phyloP scores from a whole-genome alignment of 53 echinoderm and acorn worm genomes.

The Astropecten irregularis region DNA sequence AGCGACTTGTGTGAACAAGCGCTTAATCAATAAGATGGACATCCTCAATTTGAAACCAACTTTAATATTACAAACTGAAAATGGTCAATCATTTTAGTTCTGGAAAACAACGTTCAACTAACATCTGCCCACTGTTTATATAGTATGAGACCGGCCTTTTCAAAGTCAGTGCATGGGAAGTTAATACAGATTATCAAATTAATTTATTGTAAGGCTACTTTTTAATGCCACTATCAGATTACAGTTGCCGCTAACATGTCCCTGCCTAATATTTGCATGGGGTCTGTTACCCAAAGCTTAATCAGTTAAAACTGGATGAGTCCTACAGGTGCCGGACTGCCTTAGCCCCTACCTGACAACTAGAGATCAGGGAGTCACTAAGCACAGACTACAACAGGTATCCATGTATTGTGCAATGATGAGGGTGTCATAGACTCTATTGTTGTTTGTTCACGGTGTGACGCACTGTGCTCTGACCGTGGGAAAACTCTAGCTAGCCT shows the following conservation, averaged over 20 bases:
- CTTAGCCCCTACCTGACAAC: slow-evolving; percentile 8
- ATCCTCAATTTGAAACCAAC: too few relatives aligned
- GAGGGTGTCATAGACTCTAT: slow-evolving; percentile 37
- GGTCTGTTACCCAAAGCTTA: too few relatives aligned
- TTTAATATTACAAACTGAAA: too few relatives aligned
- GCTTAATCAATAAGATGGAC: too few relatives aligned
- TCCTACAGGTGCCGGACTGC: background rate
- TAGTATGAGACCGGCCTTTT: too few relatives aligned
- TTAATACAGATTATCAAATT: slow-evolving; percentile 42
- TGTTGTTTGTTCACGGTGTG: slow-evolving; percentile 49
- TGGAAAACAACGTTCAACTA: too few relatives aligned
- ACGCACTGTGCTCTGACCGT: slow-evolving; percentile 26
- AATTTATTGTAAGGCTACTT: slow-evolving; percentile 16
- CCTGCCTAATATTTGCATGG: too few relatives aligned
- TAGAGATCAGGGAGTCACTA: slow-evolving; percentile 22
- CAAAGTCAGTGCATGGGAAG: too few relatives aligned
- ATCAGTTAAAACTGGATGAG: background rate
- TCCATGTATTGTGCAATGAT: slow-evolving; percentile 27
- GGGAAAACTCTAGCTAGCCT: slow-evolving; percentile 25
- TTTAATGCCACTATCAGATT: background rate
- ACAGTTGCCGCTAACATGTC: too few relatives aligned
- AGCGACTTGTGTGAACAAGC: too few relatives aligned
- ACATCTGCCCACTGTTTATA: too few relatives aligned
- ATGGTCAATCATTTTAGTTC: too few relatives aligned
- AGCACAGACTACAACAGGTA: slow-evolving; percentile 3